phyloP scores from a whole-genome alignment of 2,888 invertebrate species.

The Limnephilus auricula region DNA sequence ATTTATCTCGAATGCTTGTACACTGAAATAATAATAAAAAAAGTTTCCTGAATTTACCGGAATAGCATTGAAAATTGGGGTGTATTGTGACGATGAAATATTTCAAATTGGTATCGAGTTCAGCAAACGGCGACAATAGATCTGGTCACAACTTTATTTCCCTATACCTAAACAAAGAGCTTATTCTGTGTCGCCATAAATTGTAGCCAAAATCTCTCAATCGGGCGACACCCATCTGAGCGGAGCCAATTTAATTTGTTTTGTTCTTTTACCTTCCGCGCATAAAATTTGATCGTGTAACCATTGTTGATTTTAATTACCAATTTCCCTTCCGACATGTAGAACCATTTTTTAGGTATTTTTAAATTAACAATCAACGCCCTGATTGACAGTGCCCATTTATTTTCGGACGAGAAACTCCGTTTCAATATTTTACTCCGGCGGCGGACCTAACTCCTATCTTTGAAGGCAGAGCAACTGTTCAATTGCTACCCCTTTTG shows the following conservation, averaged over 20 bases:
- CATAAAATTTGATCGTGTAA: neutral
- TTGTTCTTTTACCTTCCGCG: constrained; percentile 44
- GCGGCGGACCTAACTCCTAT: neutral
- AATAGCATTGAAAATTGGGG: neutral
- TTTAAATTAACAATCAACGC: neutral
- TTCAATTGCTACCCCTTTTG: neutral
- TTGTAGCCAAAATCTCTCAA: constrained; percentile 49
- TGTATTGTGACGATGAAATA: constrained; percentile 10
- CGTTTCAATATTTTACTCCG: neutral
- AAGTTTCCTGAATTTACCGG: neutral
- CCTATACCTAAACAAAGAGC: neutral
- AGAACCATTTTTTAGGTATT: neutral
- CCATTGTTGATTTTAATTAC: constrained; percentile 13
- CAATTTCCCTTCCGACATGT: neutral
- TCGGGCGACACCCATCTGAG: constrained; percentile 49
- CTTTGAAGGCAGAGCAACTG: neutral
- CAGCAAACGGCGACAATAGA: neutral
- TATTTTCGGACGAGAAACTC: neutral
- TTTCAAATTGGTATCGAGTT: neutral
- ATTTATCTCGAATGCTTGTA: neutral
- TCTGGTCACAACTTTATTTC: neutral
- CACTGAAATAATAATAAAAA: neutral
- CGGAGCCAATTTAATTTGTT: constrained; percentile 52
- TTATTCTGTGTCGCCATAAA: constrained; percentile 34
- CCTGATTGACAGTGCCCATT: neutral